phyloP scores from a whole-genome alignment of 2,888 invertebrate genomes.

The Conops quadrifasciatus region DNA sequence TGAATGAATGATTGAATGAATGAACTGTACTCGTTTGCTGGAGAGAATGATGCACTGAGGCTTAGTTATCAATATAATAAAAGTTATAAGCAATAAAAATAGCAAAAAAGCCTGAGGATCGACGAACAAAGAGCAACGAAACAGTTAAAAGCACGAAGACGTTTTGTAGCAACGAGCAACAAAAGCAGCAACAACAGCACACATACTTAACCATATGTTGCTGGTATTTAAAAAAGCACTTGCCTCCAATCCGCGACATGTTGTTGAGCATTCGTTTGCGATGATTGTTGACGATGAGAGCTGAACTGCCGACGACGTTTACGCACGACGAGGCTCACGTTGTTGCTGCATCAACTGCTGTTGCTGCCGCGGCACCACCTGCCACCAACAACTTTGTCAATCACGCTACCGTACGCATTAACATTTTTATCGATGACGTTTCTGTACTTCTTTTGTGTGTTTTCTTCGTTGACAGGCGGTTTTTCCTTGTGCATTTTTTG shows the following conservation, averaged over 20 bases:
- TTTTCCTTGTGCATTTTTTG: conserved; percentile 10
- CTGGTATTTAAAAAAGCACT: neutral
- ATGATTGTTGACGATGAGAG: no score
- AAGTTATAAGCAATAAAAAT: no score
- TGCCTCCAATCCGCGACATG: neutral
- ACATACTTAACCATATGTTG: neutral
- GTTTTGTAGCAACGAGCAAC: neutral
- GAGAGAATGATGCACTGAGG: no score
- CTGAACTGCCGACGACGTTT: neutral
- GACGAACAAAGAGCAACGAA: conserved; percentile 1
- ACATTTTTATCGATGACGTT: conserved; percentile 10
- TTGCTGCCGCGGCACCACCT: neutral
- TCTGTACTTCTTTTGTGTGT: neutral
- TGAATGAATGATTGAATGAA: no score
- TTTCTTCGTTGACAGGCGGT: neutral
- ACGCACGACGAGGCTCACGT: neutral
- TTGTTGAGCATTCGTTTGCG: no score
- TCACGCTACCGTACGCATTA: conserved; percentile 18
- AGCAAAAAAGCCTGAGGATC: no score
- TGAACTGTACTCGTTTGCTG: no score
- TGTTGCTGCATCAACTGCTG: neutral
- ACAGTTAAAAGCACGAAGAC: neutral
- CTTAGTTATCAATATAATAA: no score
- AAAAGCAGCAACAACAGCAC: neutral
- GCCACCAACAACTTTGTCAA: conserved; percentile 24